Evolutionary conservation across 2,888 invertebrate genomes (phyloP).

Genomic region (Nomada ruficornis): DNA sequence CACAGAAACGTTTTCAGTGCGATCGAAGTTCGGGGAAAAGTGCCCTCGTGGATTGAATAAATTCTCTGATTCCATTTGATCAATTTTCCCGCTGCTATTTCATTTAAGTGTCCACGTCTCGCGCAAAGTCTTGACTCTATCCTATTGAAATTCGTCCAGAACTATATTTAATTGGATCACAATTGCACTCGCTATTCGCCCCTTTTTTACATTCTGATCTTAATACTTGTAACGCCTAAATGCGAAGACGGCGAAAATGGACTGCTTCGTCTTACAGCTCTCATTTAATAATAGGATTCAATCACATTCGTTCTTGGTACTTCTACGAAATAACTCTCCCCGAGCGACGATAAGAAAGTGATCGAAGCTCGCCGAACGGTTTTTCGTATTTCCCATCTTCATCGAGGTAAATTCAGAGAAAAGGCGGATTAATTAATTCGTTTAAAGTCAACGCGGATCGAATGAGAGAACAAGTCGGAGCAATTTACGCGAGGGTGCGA

Average conservation of each 20-base stretch:
- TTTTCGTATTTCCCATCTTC: neutral
- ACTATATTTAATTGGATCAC: conserved; percentile 41
- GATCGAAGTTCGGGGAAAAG: neutral
- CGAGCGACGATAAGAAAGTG: neutral
- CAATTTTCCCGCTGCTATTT: conserved; percentile 40
- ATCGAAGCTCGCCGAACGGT: neutral
- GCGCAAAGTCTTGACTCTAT: conserved; percentile 30
- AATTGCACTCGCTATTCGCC: neutral
- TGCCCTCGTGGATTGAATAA: conserved; percentile 11
- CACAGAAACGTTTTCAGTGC: conserved; percentile 15
- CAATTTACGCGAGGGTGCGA: neutral
- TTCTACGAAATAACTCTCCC: neutral
- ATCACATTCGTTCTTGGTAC: conserved; percentile 1
- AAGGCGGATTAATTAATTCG: conserved; percentile 15
- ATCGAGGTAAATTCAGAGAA: neutral
- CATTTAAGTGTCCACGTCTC: conserved; percentile 34
- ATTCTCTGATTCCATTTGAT: conserved; percentile 18
- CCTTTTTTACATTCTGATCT: conserved; percentile 5
- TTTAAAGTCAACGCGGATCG: neutral
- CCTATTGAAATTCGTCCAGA: conserved; percentile 7
- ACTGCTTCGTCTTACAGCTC: too few species aligned
- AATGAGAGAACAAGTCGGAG: neutral
- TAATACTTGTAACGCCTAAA: neutral
- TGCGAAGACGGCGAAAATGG: conserved; percentile 4
- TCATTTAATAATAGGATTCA: neutral